Base-by-base conservation (phyloP, 2,113 vertebrate genomes). In the Mustela nigripes region DNA sequence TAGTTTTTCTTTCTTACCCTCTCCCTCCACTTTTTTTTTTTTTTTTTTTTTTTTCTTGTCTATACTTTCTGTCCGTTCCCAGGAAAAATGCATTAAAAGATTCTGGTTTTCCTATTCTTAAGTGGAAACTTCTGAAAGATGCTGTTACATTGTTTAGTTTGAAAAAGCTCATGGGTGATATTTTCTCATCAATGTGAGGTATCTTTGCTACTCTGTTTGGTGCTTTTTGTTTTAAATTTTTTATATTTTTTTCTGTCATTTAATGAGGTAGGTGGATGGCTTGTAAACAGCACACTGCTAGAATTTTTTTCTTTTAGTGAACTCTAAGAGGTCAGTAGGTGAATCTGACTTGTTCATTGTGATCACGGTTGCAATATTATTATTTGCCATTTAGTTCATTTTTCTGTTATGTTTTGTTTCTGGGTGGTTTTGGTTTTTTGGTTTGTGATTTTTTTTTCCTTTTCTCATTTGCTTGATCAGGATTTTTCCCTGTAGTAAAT, bases 301-400 rank as follows among this genome's bases (percentile, higher is more conserved):
- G 69, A n/a, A 10, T 18, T 94, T 74, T 92, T 33, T 56, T 80
- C 48, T 67, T 74, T 80, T 6, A 76, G 82, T 31, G 36, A 58
- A 81, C 79, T 78, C 53, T 21, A 18, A 24, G 6, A 48, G 67
- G 45, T 92, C 85, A 60, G 11, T 71, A 78, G 56, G 11, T 85
- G 28, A 89, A 50, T 95, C 63, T 79, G 48, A 50, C 65, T 42
- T 60, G 14, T 91, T 69, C 12, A 33, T 92, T 58, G 58, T 95
- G 73, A 76, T 86, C 58, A 33, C 11, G 48, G 33, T 48, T 67
- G 2, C 7, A 26, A 22, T 78, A 56, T 73, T 82, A 56, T 65
- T 91, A 60, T 71, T 82, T 87, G 60, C 31, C 67, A 92, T 93
- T 96, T 84, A 73, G 14, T 90, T 96, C 39, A 73, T 71, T 93